Conservation (phyloP, 92 coral and sea anemone species). For the Nematostella vectensis region DNA sequence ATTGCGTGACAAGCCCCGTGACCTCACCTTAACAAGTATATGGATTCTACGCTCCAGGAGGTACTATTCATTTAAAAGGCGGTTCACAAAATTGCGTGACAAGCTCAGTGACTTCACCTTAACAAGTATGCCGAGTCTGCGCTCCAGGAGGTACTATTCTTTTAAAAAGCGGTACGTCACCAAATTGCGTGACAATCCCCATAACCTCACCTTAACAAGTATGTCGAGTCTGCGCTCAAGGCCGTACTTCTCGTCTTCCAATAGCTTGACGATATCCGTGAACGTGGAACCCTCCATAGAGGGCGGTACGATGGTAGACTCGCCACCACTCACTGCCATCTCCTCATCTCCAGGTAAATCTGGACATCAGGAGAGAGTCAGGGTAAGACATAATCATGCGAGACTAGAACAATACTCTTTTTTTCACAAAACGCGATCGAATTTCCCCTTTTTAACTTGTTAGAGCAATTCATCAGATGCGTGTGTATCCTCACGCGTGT, state of each 20-base stretch:
- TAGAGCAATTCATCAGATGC: too few species aligned
- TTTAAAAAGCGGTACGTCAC: too few species aligned
- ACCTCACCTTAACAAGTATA: conserved; percentile 60
- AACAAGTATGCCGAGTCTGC: conserved; percentile 65
- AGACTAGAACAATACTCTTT: neutral
- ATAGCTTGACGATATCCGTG: conserved; percentile 74
- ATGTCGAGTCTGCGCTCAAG: conserved; percentile 82
- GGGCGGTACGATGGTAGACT: conserved; percentile 75
- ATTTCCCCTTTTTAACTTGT: neutral
- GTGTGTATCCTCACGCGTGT: too few species aligned
- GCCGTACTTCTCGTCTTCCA: conserved; percentile 86
- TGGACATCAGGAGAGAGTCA: conserved; percentile 11
- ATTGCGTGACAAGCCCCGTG: too few species aligned
- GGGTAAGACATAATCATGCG: conserved; percentile 13
- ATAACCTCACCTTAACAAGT: conserved; percentile 61
- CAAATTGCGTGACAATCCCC: too few species aligned
- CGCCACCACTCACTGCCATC: conserved; percentile 59
- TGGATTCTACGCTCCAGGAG: conserved; percentile 81
- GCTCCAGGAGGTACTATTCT: conserved; percentile 82
- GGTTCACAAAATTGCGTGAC: conserved; percentile 76
- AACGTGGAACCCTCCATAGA: conserved; percentile 59
- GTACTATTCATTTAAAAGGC: conserved; percentile 85
- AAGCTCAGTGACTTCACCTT: too few species aligned
- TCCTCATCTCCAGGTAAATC: conserved; percentile 31
- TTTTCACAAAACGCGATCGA: conserved; percentile 4